A percentile compares a stretch with the other conserved stretches of the same genome.
These are phyloP conservation scores for Brassicogethes aeneus DNA, from an alignment of 2,888 invertebrate species.

Conservation along the genomic window DNA sequence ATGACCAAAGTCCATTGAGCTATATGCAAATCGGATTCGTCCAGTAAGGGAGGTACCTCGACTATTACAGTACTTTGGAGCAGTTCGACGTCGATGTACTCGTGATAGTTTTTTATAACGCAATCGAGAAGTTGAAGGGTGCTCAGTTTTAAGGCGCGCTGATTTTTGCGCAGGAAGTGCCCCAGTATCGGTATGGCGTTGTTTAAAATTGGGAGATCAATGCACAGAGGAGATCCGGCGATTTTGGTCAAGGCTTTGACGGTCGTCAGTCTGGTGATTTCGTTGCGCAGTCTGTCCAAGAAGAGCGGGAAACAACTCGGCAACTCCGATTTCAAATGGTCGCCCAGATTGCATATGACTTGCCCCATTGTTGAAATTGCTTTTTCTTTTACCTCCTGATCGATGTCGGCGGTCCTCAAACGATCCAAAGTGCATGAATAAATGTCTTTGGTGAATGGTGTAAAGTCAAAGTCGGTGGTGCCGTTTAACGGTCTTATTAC, in stretches of 20 bases:
- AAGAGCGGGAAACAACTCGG: constrained; percentile 87
- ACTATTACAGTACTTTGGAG: constrained; percentile 62
- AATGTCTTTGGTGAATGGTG: constrained; percentile 67
- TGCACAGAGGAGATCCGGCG: constrained; percentile 76
- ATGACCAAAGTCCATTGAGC: constrained; percentile 83
- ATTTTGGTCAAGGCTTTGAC: constrained; percentile 94
- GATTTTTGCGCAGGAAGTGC: constrained; percentile 92
- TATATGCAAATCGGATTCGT: constrained; percentile 93
- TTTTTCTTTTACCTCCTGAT: constrained; percentile 98
- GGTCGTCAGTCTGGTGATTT: constrained; percentile 92
- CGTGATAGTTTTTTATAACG: constrained; percentile 79
- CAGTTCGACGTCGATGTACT: constrained; percentile 54
- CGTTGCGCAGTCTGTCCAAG: constrained; percentile 88
- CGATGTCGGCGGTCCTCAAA: constrained; percentile 90
- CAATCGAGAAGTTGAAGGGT: constrained; percentile 86
- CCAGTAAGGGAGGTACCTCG: constrained; percentile 85
- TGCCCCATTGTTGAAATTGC: constrained; percentile 97
- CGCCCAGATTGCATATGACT: constrained; percentile 86
- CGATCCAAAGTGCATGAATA: constrained; percentile 80
- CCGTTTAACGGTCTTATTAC: constrained; percentile 79
- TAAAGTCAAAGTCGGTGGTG: constrained; percentile 52
- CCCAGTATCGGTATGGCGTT: constrained; percentile 89
- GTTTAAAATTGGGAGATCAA: constrained; percentile 41
- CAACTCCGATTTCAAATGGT: constrained; percentile 71
- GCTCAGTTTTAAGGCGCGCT: constrained; percentile 85